phyloP scores from a whole-genome alignment of 1,140 invertebrate species.

The Colletes gigas region DNA sequence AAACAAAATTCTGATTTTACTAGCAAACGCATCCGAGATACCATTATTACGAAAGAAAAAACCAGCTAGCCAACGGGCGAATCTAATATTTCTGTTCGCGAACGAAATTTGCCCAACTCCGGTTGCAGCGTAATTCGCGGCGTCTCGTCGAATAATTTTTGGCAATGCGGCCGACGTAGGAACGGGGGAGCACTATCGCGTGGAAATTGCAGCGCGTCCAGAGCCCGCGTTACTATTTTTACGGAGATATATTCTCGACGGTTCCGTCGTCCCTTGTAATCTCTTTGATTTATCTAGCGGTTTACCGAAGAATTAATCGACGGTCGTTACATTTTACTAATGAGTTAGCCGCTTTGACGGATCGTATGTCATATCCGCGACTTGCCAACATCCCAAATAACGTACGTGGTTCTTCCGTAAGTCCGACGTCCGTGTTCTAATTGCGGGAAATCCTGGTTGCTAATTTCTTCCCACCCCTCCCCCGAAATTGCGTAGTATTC shows the following conservation, averaged over 20 bases:
- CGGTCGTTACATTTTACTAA: background rate
- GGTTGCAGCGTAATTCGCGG: background rate
- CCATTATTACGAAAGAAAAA: no score
- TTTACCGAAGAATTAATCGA: conserved; percentile 7
- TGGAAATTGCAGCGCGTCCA: conserved; percentile 16
- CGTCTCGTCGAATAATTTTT: conserved; percentile 1
- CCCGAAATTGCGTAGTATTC: no score
- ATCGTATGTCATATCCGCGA: background rate
- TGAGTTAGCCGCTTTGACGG: conserved; percentile 7
- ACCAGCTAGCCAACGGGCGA: no score
- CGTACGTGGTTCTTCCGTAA: no score
- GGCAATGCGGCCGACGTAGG: background rate
- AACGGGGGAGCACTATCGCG: conserved; percentile 5
- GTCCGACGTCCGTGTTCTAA: background rate
- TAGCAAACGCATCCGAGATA: no score
- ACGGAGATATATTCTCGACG: background rate
- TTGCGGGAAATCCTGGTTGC: background rate
- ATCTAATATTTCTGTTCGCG: no score
- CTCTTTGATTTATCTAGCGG: background rate
- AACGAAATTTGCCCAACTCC: no score
- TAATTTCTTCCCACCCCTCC: background rate
- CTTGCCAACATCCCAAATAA: conserved; percentile 33
- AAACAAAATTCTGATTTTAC: no score
- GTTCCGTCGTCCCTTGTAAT: background rate
- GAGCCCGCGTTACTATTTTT: conserved; percentile 23